A percentile compares a stretch with the other conserved stretches of the same genome.
Evolutionary conservation across 2,113 vertebrate species (phyloP).

Genomic region (Sciurus niger): DNA sequence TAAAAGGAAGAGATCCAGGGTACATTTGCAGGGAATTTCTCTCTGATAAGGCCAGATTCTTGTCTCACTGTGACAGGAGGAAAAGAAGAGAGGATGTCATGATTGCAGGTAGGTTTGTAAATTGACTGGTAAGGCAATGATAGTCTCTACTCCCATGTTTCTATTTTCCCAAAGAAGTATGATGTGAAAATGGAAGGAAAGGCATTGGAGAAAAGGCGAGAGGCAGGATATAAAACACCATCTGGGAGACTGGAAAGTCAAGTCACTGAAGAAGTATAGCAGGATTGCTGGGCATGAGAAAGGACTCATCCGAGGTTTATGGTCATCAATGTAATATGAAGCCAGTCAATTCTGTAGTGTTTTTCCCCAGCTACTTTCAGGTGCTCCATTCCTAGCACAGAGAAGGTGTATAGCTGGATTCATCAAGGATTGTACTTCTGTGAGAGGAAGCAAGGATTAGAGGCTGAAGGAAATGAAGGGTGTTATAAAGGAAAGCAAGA

Average conservation of each 20-base stretch:
- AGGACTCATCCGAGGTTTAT: not conserved
- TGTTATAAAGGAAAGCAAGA: not conserved
- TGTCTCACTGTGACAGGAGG: not conserved
- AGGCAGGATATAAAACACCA: not conserved
- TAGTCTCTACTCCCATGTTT: not conserved
- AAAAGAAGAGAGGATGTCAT: not conserved
- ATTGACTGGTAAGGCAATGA: not conserved
- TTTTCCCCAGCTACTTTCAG: not conserved
- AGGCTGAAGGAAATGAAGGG: not conserved
- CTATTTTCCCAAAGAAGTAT: not conserved
- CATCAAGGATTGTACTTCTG: not conserved
- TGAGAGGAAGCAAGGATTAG: not conserved
- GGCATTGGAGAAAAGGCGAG: not conserved
- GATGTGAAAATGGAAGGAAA: not conserved
- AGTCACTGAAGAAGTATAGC: conserved; percentile 5
- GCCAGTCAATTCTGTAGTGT: not conserved
- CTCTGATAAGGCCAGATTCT: not conserved
- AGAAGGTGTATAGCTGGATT: not conserved
- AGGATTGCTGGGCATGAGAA: not conserved
- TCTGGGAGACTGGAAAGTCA: not conserved
- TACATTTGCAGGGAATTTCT: not conserved
- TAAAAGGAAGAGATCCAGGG: not conserved
- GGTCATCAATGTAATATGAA: not conserved
- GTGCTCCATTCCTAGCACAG: not conserved
- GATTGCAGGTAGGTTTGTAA: not conserved